Conservation (phyloP, 2,113 vertebrate genomes). For the Passerina amoena region DNA sequence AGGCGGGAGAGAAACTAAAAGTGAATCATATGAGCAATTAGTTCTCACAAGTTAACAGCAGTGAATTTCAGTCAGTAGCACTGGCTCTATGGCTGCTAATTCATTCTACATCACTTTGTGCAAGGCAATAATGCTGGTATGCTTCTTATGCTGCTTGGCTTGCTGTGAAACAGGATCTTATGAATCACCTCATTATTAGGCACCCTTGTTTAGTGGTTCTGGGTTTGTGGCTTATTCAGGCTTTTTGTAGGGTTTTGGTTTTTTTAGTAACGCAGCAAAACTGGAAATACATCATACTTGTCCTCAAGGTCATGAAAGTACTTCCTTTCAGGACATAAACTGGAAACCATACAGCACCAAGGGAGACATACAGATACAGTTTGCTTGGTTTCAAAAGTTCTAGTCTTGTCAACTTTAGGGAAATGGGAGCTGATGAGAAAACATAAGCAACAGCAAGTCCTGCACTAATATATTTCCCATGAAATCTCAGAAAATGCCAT, state of each 20-base stretch:
- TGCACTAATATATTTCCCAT: neutral
- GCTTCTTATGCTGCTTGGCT: conserved; percentile 43
- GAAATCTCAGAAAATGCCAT: neutral
- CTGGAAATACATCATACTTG: conserved; percentile 4
- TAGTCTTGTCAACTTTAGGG: neutral
- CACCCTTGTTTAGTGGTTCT: neutral
- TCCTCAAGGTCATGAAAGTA: conserved; percentile 14
- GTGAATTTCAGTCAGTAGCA: neutral
- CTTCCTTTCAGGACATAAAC: conserved; percentile 51
- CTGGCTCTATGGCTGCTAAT: neutral
- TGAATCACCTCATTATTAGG: conserved; percentile 14
- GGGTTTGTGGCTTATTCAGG: neutral
- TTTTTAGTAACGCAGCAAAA: conserved; percentile 16
- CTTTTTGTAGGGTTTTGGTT: rapidly evolving
- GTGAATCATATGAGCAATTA: conserved; percentile 53
- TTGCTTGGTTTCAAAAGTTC: conserved; percentile 60
- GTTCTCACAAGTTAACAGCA: conserved; percentile 11
- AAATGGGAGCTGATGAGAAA: conserved; percentile 33
- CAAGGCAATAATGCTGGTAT: neutral
- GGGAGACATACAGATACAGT: conserved; percentile 53
- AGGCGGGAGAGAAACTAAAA: conserved; percentile 24
- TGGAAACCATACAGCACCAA: conserved; percentile 56
- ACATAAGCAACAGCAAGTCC: neutral
- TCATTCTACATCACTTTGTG: conserved; percentile 2
- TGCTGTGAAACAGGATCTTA: neutral